A percentile compares a stretch with the other conserved stretches of the same genome.
phyloP scores from a whole-genome alignment of 2,797 vertebrate species.

The Phataginus tetradactyla region DNA sequence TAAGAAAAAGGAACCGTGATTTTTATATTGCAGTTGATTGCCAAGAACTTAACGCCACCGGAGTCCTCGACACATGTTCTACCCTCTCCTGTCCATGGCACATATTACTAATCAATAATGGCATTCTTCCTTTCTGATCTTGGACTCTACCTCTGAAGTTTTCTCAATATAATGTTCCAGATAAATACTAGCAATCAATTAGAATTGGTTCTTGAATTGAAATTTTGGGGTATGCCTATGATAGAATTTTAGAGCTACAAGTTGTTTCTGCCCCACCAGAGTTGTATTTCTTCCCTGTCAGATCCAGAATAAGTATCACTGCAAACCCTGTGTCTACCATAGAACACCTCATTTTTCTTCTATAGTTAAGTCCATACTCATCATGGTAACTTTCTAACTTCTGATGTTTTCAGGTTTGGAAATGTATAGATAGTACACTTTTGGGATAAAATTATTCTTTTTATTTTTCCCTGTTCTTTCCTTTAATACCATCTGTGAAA shows the following conservation, averaged over 20 bases:
- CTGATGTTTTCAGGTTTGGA: neutral
- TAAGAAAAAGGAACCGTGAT: neutral
- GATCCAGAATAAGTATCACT: neutral
- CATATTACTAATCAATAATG: neutral
- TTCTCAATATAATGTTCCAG: neutral
- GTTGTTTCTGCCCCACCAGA: neutral
- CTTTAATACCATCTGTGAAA: conserved; percentile 56
- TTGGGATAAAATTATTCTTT: neutral
- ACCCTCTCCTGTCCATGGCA: neutral
- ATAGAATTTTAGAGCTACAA: neutral
- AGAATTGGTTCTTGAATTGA: neutral
- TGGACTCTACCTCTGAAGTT: neutral
- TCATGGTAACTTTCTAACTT: conserved; percentile 6
- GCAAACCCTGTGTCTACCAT: neutral
- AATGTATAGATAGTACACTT: neutral
- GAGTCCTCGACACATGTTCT: neutral
- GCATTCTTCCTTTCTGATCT: neutral
- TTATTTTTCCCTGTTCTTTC: neutral
- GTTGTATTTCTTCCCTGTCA: neutral
- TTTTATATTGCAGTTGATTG: neutral
- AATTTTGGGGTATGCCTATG: neutral
- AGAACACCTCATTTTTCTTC: neutral
- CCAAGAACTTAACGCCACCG: neutral
- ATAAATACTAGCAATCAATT: neutral
- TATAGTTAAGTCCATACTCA: neutral